These are phyloP conservation scores for Clarias macrocephalus DNA, from an alignment of 2,113 vertebrate species.

Conservation along the genomic window DNA sequence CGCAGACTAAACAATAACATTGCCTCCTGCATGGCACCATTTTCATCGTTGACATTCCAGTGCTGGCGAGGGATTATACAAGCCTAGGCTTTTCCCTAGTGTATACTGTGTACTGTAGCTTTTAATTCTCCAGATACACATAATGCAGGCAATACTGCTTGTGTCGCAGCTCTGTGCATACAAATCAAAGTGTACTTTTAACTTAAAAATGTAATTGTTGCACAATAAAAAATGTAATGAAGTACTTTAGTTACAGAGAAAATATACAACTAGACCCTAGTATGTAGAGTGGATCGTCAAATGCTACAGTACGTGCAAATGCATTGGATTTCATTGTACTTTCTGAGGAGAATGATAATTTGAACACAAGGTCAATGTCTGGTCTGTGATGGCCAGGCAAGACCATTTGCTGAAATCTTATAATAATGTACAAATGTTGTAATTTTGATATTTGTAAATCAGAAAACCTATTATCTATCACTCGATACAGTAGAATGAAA, in stretches of 20 bases:
- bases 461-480: neutral
- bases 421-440: neutral
- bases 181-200: neutral
- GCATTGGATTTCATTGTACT: neutral
- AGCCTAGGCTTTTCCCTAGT: neutral
- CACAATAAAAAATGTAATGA: neutral
- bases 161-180: neutral
- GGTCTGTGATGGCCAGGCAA: neutral
- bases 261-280: neutral
- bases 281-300: neutral
- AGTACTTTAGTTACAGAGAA: neutral
- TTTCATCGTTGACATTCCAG: neutral
- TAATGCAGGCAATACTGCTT: neutral
- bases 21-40: neutral
- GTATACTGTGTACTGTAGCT: neutral
- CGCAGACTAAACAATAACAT: neutral
- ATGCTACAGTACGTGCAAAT: neutral
- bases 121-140: neutral
- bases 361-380: neutral
- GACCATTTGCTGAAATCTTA: neutral
- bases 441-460: neutral
- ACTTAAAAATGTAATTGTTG: neutral
- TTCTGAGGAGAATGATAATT: neutral
- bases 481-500: neutral
- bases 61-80: neutral